phyloP scores from a whole-genome alignment of 2,888 invertebrate genomes.

The Stratiomys singularior region DNA sequence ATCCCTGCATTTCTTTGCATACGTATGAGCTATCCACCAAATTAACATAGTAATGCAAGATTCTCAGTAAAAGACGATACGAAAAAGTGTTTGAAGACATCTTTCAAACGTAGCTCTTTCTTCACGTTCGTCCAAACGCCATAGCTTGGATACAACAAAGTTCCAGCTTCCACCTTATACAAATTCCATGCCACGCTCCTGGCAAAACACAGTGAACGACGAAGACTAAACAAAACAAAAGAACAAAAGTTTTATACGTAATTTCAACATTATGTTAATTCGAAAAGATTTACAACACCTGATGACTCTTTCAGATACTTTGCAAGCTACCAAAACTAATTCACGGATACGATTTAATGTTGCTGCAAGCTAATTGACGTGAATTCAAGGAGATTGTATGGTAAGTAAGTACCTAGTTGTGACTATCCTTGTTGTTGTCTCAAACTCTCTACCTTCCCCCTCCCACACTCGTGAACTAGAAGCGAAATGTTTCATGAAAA shows the following conservation, averaged over 20 bases:
- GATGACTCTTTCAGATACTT: conserved; percentile 40
- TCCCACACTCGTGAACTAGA: no score
- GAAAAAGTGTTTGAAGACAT: neutral
- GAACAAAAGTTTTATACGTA: conserved; percentile 39
- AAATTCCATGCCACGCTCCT: neutral
- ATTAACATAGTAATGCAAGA: conserved; percentile 11
- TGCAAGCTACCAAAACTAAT: conserved; percentile 38
- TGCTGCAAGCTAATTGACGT: conserved; percentile 44
- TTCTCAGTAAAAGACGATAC: neutral
- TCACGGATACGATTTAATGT: conserved; percentile 41
- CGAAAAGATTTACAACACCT: conserved; percentile 43
- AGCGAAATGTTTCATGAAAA: conserved; percentile 15
- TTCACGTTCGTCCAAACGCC: neutral
- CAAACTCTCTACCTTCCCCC: neutral
- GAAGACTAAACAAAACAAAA: conserved; percentile 17
- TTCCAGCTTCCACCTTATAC: no score
- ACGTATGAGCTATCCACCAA: conserved; percentile 10
- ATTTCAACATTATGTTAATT: conserved; percentile 45
- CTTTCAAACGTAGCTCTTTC: neutral
- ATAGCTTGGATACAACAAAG: neutral
- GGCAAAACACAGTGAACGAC: neutral
- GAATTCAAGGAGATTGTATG: conserved; percentile 8
- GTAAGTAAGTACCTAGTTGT: conserved; percentile 17
- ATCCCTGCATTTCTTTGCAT: conserved; percentile 10
- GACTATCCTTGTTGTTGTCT: neutral